These are phyloP conservation scores for Agapornis roseicollis DNA, from an alignment of 2,113 vertebrate species.

Conservation along the genomic window DNA sequence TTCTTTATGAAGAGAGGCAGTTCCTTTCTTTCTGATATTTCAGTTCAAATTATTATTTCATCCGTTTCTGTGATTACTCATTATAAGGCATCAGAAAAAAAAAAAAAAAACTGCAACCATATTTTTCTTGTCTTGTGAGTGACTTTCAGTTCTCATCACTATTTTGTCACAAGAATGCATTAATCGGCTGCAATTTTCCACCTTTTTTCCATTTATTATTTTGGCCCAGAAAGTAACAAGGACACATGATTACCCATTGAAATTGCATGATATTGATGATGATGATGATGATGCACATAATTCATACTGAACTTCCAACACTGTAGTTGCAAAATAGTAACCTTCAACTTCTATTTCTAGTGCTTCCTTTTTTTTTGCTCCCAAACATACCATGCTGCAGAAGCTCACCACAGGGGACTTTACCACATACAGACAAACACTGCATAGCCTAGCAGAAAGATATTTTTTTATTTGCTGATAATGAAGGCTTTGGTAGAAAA, in stretches of 20 bases:
- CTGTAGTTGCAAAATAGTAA: background rate
- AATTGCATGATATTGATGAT: background rate
- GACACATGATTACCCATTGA: background rate
- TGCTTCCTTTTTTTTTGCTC: background rate
- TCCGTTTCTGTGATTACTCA: background rate
- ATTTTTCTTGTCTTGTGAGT: slow-evolving; percentile 21
- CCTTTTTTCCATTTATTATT: slow-evolving; percentile 1
- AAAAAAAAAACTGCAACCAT: background rate
- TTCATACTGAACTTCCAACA: background rate
- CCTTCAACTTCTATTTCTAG: background rate
- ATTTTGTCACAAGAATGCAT: background rate
- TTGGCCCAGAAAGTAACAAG: slow-evolving; percentile 7
- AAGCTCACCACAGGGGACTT: background rate
- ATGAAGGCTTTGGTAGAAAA: background rate
- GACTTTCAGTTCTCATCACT: background rate
- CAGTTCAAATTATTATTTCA: background rate
- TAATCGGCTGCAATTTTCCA: background rate
- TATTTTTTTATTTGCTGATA: background rate
- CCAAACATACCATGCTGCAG: background rate
- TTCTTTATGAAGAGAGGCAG: background rate
- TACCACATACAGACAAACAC: background rate
- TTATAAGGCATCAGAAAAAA: background rate
- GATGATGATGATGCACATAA: background rate
- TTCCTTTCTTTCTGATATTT: slow-evolving; percentile 21
- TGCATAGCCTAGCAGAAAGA: background rate